phyloP scores from a whole-genome alignment of 2,113 vertebrate genomes.

The Pongo pygmaeus region DNA sequence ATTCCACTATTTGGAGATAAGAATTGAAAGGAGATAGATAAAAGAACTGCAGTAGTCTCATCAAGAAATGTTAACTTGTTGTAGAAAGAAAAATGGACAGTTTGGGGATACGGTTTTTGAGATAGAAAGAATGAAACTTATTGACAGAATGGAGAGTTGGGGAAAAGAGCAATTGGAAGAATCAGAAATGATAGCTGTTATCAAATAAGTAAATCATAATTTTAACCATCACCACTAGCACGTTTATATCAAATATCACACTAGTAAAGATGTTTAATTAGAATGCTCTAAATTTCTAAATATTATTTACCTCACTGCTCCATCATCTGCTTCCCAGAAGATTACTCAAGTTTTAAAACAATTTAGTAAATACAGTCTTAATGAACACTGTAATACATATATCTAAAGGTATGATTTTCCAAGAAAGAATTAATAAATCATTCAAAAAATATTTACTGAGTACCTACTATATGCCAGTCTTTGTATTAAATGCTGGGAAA shows the following conservation, averaged over 20 bases:
- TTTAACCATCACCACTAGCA: not conserved
- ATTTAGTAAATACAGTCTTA: slow-evolving; percentile 14
- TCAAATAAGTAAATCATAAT: not conserved
- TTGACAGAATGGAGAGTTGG: not conserved
- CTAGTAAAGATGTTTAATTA: slow-evolving; percentile 26
- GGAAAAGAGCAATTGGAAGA: not conserved
- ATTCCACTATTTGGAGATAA: not conserved
- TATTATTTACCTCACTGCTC: not conserved
- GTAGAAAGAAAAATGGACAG: not conserved
- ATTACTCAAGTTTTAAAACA: slow-evolving; percentile 37
- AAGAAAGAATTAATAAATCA: slow-evolving; percentile 27
- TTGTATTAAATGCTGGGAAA: not conserved
- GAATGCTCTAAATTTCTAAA: slow-evolving; percentile 35
- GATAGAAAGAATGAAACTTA: not conserved
- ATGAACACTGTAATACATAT: not conserved
- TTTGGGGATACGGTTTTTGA: not conserved
- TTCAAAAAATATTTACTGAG: not conserved
- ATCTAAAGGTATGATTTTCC: not conserved
- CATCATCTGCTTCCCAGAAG: not conserved
- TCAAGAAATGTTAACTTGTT: not conserved
- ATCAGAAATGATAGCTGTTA: not conserved
- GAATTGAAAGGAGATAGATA: not conserved
- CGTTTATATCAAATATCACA: not conserved
- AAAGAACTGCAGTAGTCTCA: not conserved
- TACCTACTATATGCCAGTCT: not conserved